Evolutionary conservation across 2,797 vertebrate species (phyloP).

Genomic region (Lithobates sylvaticus): DNA sequence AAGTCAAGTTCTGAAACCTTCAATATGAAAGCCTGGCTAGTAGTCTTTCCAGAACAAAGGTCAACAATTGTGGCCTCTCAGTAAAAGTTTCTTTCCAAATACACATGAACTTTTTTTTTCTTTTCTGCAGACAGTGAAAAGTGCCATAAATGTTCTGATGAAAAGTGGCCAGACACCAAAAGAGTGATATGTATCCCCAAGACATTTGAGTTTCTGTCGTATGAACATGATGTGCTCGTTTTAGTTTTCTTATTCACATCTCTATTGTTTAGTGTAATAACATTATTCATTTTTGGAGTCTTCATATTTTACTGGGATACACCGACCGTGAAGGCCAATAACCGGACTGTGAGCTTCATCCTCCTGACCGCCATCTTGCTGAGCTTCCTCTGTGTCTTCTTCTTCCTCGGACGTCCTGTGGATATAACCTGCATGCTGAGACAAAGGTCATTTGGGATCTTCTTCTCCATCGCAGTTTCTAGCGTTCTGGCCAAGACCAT

Average conservation of each 20-base stretch:
- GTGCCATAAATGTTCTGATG: conserved; percentile 10
- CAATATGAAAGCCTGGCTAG: too few relatives aligned
- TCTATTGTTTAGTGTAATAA: neutral
- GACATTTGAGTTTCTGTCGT: conserved; percentile 8
- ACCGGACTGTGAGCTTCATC: conserved; percentile 14
- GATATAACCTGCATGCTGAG: conserved; percentile 40
- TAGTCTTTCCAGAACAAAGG: too few relatives aligned
- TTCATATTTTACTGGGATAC: conserved; percentile 1
- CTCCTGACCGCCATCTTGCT: conserved; percentile 18
- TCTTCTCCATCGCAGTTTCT: conserved; percentile 39
- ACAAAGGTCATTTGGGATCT: conserved; percentile 34
- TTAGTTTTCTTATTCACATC: neutral
- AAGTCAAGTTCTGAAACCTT: too few relatives aligned
- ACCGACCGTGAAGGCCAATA: conserved; percentile 24
- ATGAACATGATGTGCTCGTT: neutral
- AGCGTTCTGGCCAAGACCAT: conserved; percentile 48
- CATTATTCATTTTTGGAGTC: neutral
- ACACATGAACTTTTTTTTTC: neutral
- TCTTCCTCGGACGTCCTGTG: neutral
- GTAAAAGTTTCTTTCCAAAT: neutral
- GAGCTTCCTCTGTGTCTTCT: neutral
- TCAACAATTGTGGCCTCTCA: neutral
- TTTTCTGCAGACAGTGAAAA: conserved; percentile 1
- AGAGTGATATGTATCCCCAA: conserved; percentile 3
- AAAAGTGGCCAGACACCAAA: conserved; percentile 7